Percentiles rank a stretch among this genome's conserved stretches.
phyloP scores from a whole-genome alignment of 2,888 invertebrate species.

The Pantelozetes paolii region DNA sequence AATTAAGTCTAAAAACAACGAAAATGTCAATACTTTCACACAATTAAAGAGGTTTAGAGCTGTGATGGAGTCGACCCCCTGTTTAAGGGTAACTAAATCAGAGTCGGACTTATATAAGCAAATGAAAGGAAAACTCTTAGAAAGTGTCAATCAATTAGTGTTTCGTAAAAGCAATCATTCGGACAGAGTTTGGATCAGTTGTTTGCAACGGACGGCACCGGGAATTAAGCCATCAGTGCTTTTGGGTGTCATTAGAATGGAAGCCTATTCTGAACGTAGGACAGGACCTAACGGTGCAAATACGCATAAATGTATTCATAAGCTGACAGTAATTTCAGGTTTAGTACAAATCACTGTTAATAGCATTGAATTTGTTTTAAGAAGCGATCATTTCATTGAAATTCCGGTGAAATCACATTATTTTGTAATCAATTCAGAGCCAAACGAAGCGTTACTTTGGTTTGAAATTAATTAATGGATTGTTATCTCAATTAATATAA shows the following conservation, averaged over 20 bases:
- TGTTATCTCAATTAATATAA: no score
- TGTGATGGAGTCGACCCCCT: not conserved
- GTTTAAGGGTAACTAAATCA: not conserved
- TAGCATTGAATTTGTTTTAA: no score
- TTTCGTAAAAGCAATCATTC: not conserved
- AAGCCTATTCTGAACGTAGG: not conserved
- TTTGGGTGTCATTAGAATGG: not conserved
- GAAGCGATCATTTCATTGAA: no score
- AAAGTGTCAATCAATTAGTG: not conserved
- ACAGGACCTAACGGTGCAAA: not conserved
- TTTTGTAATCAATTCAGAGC: no score
- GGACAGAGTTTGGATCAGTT: not conserved
- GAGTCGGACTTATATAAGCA: not conserved
- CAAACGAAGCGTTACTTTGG: no score
- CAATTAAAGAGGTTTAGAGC: no score
- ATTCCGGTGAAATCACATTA: no score
- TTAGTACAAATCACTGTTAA: not conserved
- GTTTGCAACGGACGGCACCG: not conserved
- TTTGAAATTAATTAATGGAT: no score
- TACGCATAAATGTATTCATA: not conserved
- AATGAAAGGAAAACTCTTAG: not conserved
- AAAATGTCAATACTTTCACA: no score
- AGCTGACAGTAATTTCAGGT: not conserved
- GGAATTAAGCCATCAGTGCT: not conserved
- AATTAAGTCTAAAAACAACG: not conserved